Evolutionary conservation across 2,888 invertebrate species (phyloP).

Genomic region (Caenorhabditis virilis): DNA sequence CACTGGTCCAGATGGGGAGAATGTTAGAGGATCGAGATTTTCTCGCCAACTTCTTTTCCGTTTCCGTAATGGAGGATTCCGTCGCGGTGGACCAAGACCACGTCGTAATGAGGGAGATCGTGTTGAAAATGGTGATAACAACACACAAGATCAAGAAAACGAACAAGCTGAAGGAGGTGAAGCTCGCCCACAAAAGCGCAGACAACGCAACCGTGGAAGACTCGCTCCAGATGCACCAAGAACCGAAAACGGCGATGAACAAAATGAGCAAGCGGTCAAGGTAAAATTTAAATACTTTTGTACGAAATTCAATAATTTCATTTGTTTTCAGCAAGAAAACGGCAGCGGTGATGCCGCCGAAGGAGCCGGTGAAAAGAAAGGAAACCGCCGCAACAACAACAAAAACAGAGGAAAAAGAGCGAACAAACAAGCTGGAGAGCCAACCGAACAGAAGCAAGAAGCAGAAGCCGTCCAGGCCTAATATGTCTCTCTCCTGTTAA

Average conservation of each 20-base stretch:
- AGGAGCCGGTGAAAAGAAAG: slow-evolving; percentile 16
- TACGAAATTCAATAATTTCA: neutral
- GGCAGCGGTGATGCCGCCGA: slow-evolving; percentile 22
- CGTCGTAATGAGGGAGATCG: neutral
- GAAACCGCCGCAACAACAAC: slow-evolving; percentile 13
- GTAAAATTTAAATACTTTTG: no score
- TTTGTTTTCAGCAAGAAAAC: slow-evolving; percentile 14
- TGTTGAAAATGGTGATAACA: slow-evolving; percentile 6
- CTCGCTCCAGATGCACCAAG: slow-evolving; percentile 13
- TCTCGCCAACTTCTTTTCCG: slow-evolving; percentile 14
- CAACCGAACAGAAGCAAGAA: slow-evolving; percentile 12
- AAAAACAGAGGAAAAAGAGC: slow-evolving; percentile 14
- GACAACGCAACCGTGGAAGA: slow-evolving; percentile 28
- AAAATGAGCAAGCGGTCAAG: neutral
- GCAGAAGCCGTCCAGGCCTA: no score
- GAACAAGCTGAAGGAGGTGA: neutral
- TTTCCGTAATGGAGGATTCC: slow-evolving; percentile 4
- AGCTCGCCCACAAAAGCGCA: slow-evolving; percentile 16
- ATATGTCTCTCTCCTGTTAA: no score
- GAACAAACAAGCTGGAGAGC: slow-evolving; percentile 1
- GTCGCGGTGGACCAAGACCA: slow-evolving; percentile 6
- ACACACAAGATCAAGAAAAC: slow-evolving; percentile 6
- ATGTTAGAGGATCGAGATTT: slow-evolving; percentile 78
- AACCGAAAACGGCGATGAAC: slow-evolving; percentile 11
- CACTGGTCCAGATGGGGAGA: slow-evolving; percentile 90